A percentile compares a stretch with the other conserved stretches of the same genome.
phyloP scores from a whole-genome alignment of 2,113 vertebrate genomes.

The Aphelocoma coerulescens region DNA sequence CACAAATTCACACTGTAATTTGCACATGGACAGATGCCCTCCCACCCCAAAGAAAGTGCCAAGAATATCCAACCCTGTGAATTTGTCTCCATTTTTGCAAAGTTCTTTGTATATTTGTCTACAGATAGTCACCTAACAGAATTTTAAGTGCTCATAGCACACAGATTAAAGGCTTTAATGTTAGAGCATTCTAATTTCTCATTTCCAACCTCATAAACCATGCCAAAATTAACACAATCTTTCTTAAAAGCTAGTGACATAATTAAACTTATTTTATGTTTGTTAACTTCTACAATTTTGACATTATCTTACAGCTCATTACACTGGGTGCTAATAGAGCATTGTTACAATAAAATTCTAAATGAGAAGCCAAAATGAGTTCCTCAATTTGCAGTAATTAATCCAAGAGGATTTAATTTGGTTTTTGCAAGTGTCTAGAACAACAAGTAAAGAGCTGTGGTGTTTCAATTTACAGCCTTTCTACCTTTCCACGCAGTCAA shows the following conservation, averaged over 20 bases:
- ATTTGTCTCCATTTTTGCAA: not conserved
- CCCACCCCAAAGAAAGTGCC: fast-evolving
- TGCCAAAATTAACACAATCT: not conserved
- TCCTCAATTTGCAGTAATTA: slow-evolving; percentile 26
- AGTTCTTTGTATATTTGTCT: not conserved
- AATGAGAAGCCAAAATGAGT: slow-evolving; percentile 8
- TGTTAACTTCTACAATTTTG: not conserved
- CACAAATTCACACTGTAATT: not conserved
- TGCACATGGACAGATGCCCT: not conserved
- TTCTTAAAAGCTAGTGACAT: not conserved
- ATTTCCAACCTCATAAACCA: not conserved
- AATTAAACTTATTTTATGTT: not conserved
- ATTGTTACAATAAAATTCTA: not conserved
- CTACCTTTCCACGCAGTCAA: not conserved
- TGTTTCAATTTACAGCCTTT: not conserved
- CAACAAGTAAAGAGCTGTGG: not conserved
- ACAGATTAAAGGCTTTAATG: not conserved
- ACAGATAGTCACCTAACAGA: not conserved
- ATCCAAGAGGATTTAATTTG: slow-evolving; percentile 7
- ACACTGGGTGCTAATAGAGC: not conserved
- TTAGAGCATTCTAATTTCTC: not conserved
- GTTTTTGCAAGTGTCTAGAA: not conserved
- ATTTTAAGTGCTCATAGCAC: not conserved
- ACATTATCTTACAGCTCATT: not conserved
- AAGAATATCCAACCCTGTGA: not conserved